Conservation (phyloP, 2,888 invertebrate species). For the Mystacides longicornis region DNA sequence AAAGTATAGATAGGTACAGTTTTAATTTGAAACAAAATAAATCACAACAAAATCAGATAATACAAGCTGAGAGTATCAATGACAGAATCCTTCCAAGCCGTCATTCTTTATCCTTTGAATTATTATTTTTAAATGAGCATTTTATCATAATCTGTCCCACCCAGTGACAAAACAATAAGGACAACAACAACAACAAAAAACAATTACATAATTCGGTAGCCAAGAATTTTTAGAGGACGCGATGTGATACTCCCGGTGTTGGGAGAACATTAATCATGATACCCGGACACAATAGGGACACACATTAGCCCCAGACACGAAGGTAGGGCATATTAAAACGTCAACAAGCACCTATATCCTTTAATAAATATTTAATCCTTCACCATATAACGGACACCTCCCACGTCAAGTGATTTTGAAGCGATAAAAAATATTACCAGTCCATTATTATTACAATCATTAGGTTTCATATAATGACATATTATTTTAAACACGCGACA, state of each 20-base stretch:
- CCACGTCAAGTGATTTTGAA: not conserved
- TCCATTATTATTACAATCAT: not conserved
- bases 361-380: not conserved
- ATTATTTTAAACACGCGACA: not conserved
- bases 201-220: constrained; percentile 4
- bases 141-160: too few species aligned
- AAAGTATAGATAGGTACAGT: too few species aligned
- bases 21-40: too few species aligned
- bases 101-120: too few species aligned
- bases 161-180: too few species aligned
- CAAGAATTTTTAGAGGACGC: constrained; percentile 3
- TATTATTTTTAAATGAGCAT: too few species aligned
- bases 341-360: constrained; percentile 16
- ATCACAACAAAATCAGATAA: too few species aligned
- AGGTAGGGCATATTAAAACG: constrained; percentile 24
- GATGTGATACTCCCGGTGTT: constrained; percentile 8
- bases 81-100: too few species aligned
- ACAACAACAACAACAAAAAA: too few species aligned
- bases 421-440: not conserved
- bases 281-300: constrained; percentile 20
- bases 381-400: too few species aligned
- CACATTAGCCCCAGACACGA: not conserved
- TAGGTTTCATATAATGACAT: not conserved
- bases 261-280: constrained; percentile 22
- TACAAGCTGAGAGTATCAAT: too few species aligned